Evolutionary conservation across 2,888 invertebrate genomes (phyloP), one percentile per base, ranked within the genome.

Genomic region (Brachynemurus nebulosus): DNA sequence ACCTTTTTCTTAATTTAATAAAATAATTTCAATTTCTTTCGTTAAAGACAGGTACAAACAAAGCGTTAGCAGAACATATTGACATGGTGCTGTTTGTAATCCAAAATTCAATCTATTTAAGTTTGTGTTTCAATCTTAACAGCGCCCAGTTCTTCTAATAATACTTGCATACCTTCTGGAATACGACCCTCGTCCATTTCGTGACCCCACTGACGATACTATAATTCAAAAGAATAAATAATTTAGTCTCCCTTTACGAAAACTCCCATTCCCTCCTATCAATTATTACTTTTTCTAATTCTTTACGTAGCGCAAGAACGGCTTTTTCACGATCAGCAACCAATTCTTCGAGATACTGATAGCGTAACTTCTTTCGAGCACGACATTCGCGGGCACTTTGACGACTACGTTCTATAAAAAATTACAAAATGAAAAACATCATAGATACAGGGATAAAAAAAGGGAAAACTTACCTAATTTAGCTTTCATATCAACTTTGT

Each of bases 381-480:
- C 96, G 80, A 64, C 96, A 96, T 72, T 96, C 96, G 56, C 95
- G 75, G 53, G 96, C 96, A 68, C 93, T 93, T 70, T 96, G 95
- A 54, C 96, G 76, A 65, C 95, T 95, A 49, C 95, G 78, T 68
- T 96, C 95, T 89, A 63, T 17, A 69, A 65, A 53, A 48, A 46
- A 50, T 53, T 53, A 44, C 23, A 21, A 19, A 40, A n/a, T n/a
- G n/a, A n/a, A n/a, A n/a, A n/a, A n/a, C n/a, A n/a, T n/a, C n/a
- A n/a, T n/a, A n/a, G n/a, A n/a, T n/a, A n/a, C n/a, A n/a, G n/a
- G n/a, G n/a, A n/a, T n/a, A n/a, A n/a, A n/a, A n/a, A n/a, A 19
- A 42, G 17, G n/a, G 40, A 40, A 18, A 37, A 54, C 67, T 63
- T 67, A 88, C 89, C 89, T 55, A 93, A 75, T 73, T 92, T 92